Evolutionary conservation across 2,888 invertebrate genomes (phyloP), one percentile per base, ranked within the genome.

Genomic region (Myopa testacea): DNA sequence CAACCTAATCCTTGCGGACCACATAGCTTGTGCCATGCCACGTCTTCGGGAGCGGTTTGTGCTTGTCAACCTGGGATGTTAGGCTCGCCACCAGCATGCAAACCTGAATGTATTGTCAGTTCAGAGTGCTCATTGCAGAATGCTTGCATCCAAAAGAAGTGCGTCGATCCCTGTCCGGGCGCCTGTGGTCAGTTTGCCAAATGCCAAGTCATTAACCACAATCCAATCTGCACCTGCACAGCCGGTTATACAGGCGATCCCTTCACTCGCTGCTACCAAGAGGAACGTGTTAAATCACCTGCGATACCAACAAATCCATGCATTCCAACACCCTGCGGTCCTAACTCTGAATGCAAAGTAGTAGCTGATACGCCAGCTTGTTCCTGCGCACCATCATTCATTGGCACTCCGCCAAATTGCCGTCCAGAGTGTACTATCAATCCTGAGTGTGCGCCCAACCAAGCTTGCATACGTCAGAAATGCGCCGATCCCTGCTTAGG

Each of bases 191-290:
- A 93, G 85, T 93, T 93, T 84, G 94, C 95, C 16, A 91, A 92
- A 79, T 96, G 96, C 84, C 93, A 93, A 88, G 94, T 95, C n/a
- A 92, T 94, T 81, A 93, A 94, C 84, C 96, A 96, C 86, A 94
- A 94, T 86, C 95, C 95, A 5, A 93, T 94, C 80, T 95, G 95
- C 86, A 93, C 93, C 63, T 95, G 95, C 86, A 92, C 92, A 80
- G 89, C 91, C 62, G 91, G 92, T 78, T 93, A 92, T 82, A 94
- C 94, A 52, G 95, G 95, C 8, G 94, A 95, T 91, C 94, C 94
- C 73, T 93, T 93, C 81, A 91, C 92, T 4, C 91, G 93, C 87
- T 94, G 94, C 85, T 91, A 91, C 84, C 82, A 84, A 75, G 85
- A 86, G 55, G 84, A 84, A 6, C 58, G 38, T 12, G 34, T 78